Conservation (phyloP, 2,797 vertebrate species). For the Micrastur ruficollis region DNA sequence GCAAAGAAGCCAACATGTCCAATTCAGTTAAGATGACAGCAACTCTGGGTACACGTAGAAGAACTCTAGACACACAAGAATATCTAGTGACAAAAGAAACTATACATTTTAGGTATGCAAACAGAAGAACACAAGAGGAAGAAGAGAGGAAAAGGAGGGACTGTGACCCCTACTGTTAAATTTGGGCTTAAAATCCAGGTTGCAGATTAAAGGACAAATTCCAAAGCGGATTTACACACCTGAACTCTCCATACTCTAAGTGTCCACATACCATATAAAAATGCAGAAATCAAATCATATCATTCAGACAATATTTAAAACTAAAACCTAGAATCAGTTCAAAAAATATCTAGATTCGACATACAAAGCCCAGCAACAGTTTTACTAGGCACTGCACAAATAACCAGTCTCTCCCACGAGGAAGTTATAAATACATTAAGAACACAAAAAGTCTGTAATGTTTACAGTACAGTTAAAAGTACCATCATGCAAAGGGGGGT, state of each 20-base stretch:
- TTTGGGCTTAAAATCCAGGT: neutral
- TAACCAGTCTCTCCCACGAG: neutral
- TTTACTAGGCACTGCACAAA: neutral
- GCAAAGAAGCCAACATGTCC: neutral
- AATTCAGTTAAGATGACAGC: neutral
- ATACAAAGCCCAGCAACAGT: neutral
- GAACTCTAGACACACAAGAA: neutral
- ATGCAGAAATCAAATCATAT: neutral
- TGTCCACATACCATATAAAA: neutral
- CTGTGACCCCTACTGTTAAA: neutral
- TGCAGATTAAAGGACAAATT: neutral
- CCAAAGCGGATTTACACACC: neutral
- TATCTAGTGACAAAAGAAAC: neutral
- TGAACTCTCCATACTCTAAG: neutral
- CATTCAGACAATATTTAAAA: neutral
- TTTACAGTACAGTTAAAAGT: neutral
- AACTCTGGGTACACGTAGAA: fast-evolving
- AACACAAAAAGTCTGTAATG: neutral
- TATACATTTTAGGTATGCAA: neutral
- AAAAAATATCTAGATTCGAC: neutral
- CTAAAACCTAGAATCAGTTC: neutral
- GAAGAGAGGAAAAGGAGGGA: neutral
- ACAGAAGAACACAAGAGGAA: neutral
- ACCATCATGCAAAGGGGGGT: neutral
- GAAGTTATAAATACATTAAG: neutral